Percentiles rank a stretch among this genome's conserved stretches.
Evolutionary conservation across 2,888 invertebrate species (phyloP).

Genomic region (Timema cristinae): DNA sequence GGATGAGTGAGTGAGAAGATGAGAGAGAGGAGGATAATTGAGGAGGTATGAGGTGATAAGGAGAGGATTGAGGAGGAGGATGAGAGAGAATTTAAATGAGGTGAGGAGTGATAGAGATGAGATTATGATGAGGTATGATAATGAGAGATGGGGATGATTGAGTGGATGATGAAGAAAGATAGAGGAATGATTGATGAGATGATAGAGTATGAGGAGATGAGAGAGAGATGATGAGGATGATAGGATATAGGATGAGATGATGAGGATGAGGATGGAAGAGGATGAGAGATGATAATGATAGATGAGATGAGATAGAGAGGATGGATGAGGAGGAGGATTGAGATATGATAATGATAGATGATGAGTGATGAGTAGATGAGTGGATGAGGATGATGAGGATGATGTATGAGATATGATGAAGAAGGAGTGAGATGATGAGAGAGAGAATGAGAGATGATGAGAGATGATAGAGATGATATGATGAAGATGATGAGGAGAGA

Average conservation of each 20-base stretch:
- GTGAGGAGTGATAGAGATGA: background rate
- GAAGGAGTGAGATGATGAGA: background rate
- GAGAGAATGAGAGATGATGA: background rate
- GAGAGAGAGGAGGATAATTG: background rate
- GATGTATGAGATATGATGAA: too few relatives aligned
- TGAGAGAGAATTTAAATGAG: background rate
- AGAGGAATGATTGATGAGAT: background rate
- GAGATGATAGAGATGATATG: background rate
- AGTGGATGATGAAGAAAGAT: background rate
- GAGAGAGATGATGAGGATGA: background rate
- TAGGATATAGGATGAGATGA: too few relatives aligned
- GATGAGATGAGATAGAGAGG: background rate
- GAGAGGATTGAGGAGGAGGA: background rate
- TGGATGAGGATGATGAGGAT: background rate
- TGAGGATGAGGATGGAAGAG: slow-evolving; percentile 1
- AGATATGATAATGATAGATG: background rate
- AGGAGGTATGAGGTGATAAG: background rate
- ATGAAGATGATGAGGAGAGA: too few relatives aligned
- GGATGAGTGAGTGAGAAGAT: background rate
- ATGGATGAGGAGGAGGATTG: slow-evolving; percentile 3
- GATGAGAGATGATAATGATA: background rate
- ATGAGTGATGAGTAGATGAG: background rate
- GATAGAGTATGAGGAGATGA: background rate
- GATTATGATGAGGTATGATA: background rate
- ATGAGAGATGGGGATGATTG: background rate